phyloP scores from a whole-genome alignment of 2,113 vertebrate species.

The Odobenus rosmarus region DNA sequence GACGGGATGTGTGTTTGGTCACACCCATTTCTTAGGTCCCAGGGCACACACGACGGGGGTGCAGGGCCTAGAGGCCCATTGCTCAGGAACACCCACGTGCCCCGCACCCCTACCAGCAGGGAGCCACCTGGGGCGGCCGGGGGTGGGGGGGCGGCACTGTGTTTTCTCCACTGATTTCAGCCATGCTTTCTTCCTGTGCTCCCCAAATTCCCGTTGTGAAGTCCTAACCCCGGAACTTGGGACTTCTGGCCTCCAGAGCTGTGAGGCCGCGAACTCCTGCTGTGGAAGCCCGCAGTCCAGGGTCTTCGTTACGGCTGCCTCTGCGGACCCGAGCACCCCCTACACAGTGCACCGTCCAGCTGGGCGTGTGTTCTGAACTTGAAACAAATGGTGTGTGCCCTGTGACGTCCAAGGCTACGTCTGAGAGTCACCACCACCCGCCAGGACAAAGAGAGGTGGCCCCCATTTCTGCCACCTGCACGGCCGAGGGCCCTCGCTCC shows the following conservation, averaged over 20 bases:
- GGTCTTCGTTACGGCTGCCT: background rate
- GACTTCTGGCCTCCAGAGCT: background rate
- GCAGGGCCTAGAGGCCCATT: background rate
- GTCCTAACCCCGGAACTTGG: background rate
- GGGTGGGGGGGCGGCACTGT: background rate
- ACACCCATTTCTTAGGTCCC: background rate
- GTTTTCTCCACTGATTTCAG: background rate
- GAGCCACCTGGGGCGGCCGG: background rate
- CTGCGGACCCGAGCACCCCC: rapidly evolving
- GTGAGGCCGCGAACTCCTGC: rapidly evolving
- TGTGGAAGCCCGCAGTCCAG: rapidly evolving
- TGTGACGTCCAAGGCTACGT: background rate
- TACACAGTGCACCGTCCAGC: background rate
- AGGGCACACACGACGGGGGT: background rate
- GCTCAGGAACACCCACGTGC: rapidly evolving
- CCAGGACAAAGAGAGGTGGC: rapidly evolving
- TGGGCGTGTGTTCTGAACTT: background rate
- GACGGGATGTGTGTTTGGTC: rapidly evolving
- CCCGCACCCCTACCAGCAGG: background rate
- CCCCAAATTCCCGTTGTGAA: background rate
- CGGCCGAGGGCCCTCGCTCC: background rate
- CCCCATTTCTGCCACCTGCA: background rate
- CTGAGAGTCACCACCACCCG: background rate
- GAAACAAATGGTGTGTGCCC: background rate
- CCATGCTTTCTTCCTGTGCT: background rate